These are phyloP conservation scores for Circaetus gallicus DNA, from an alignment of 2,113 vertebrate species.

Conservation along the genomic window DNA sequence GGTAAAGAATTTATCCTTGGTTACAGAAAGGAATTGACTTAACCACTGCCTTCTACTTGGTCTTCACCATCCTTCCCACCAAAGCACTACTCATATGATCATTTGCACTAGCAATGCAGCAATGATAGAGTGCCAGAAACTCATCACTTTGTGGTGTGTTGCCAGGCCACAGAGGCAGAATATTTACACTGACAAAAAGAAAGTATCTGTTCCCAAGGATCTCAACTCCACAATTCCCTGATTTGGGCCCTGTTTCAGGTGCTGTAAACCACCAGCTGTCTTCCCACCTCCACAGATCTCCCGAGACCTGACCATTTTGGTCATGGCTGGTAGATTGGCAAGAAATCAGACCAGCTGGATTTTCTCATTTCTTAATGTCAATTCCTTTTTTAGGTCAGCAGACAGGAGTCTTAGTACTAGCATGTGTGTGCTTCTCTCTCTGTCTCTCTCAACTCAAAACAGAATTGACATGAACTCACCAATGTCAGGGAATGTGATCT, in stretches of 20 bases:
- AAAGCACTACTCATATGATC: background rate
- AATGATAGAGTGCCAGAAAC: background rate
- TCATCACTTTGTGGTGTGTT: background rate
- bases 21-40: background rate
- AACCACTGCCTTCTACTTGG: background rate
- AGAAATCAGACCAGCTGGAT: slow-evolving; percentile 54
- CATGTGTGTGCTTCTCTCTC: background rate
- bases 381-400: slow-evolving; percentile 41
- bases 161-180: background rate
- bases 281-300: slow-evolving; percentile 30
- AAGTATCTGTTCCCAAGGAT: background rate
- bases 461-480: background rate
- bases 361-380: slow-evolving; percentile 39
- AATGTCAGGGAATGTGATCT: background rate
- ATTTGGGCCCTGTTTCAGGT: slow-evolving; percentile 35
- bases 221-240: background rate
- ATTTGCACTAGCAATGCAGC: background rate
- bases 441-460: background rate
- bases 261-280: slow-evolving; percentile 39
- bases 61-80: background rate
- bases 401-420: slow-evolving; percentile 5
- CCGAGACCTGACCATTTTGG: background rate
- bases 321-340: slow-evolving; percentile 45
- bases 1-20: background rate
- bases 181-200: background rate